Evolutionary conservation across 2,113 vertebrate genomes (phyloP).

Genomic region (Xerus inauris): DNA sequence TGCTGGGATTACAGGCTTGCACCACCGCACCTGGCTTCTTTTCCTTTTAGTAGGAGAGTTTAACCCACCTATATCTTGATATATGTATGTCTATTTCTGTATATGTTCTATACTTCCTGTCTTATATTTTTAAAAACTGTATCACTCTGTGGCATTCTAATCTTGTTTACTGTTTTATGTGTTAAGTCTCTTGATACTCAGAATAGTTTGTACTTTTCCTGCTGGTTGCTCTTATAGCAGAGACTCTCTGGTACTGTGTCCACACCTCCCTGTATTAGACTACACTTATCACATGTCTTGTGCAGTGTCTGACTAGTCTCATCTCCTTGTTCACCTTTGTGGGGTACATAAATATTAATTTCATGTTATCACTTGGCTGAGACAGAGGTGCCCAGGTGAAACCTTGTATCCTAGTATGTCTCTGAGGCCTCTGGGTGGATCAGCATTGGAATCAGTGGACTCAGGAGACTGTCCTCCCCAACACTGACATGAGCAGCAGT

Average conservation of each 20-base stretch:
- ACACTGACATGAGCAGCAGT: background rate
- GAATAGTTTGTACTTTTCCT: background rate
- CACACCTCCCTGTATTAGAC: background rate
- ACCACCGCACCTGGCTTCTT: no score
- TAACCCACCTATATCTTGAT: background rate
- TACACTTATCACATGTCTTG: accelerated
- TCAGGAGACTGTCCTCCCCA: background rate
- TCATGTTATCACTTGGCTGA: background rate
- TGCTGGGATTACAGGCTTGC: no score
- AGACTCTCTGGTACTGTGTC: background rate
- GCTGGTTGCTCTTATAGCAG: background rate
- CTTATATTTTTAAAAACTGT: background rate
- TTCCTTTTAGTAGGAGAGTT: background rate
- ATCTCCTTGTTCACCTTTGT: background rate
- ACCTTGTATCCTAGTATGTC: background rate
- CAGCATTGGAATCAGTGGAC: background rate
- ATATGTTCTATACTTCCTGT: background rate
- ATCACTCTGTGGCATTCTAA: background rate
- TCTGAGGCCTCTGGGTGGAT: background rate
- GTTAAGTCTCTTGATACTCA: background rate
- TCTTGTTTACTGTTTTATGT: background rate
- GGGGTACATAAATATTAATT: background rate
- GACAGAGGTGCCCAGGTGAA: background rate
- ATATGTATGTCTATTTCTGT: background rate
- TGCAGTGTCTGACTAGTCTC: background rate